Conservation (phyloP, 2,888 invertebrate genomes). For the Villa cingulata region DNA sequence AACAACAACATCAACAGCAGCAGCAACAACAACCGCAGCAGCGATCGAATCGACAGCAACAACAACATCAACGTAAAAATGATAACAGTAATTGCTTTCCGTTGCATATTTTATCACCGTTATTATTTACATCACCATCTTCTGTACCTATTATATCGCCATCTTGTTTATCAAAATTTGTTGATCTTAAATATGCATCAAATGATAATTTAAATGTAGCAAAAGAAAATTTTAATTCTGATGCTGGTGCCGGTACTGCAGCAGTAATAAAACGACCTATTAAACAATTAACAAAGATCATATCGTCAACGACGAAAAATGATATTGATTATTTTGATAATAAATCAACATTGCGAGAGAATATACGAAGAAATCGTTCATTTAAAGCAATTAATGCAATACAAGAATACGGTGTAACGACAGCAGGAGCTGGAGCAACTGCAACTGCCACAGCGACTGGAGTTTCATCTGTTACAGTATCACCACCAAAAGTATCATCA, state of each 20-base stretch:
- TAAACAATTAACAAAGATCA: not conserved
- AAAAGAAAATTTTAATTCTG: not conserved
- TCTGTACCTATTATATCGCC: no score
- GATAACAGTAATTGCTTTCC: conserved; percentile 7
- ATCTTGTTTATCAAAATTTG: not conserved
- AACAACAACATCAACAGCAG: not conserved
- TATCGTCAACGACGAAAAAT: not conserved
- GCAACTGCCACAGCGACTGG: not conserved
- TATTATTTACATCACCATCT: conserved; percentile 7
- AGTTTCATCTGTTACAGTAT: not conserved
- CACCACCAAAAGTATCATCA: no score
- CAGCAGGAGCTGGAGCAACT: not conserved
- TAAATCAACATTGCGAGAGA: conserved; percentile 15
- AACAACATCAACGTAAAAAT: not conserved
- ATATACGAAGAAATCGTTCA: conserved; percentile 16
- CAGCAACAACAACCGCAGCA: not conserved
- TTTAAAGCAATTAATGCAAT: conserved; percentile 15
- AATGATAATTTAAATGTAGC: not conserved
- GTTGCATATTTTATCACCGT: conserved; percentile 8
- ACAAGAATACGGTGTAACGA: no score
- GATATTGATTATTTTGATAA: not conserved
- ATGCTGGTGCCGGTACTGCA: not conserved
- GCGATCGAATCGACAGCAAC: no score
- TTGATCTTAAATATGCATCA: not conserved
- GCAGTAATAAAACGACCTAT: not conserved